phyloP scores from a whole-genome alignment of 2,888 invertebrate genomes.

The Amblyjoppa fuscipennis region DNA sequence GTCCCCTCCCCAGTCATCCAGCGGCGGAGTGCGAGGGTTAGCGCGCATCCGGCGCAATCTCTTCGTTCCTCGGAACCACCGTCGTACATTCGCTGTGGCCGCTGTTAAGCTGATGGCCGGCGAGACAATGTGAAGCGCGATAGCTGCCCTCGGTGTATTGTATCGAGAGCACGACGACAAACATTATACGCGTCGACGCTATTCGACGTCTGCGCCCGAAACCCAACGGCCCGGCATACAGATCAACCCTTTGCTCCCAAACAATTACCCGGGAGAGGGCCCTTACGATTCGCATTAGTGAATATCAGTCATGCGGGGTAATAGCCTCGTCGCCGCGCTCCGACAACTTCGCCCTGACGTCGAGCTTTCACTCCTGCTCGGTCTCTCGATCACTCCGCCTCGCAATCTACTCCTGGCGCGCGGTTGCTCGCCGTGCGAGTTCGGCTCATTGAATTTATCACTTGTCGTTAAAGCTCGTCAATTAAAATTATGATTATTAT shows the following conservation, averaged over 20 bases:
- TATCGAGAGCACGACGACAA: constrained; percentile 32
- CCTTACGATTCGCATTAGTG: constrained; percentile 38
- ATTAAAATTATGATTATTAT: too few relatives aligned
- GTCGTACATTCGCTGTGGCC: constrained; percentile 1
- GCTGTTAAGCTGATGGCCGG: neutral
- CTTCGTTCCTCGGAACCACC: constrained; percentile 6
- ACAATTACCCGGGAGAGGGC: constrained; percentile 36
- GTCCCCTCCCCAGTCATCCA: neutral
- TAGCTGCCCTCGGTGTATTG: neutral
- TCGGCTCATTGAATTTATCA: too few relatives aligned
- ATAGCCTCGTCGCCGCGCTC: neutral
- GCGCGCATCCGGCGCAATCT: constrained; percentile 7
- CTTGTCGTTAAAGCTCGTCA: too few relatives aligned
- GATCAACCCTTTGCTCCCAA: constrained; percentile 26
- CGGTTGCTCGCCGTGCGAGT: neutral
- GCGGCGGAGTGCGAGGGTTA: neutral
- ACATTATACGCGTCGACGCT: constrained; percentile 7
- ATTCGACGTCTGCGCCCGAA: constrained; percentile 9
- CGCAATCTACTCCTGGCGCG: neutral
- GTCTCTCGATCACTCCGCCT: neutral
- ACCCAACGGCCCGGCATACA: neutral
- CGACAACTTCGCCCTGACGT: neutral
- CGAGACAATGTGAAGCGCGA: constrained; percentile 8
- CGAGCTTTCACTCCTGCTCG: neutral
- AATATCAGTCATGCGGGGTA: constrained; percentile 36